phyloP scores from a whole-genome alignment of 2,113 vertebrate species.

The Glaucidium brasilianum region DNA sequence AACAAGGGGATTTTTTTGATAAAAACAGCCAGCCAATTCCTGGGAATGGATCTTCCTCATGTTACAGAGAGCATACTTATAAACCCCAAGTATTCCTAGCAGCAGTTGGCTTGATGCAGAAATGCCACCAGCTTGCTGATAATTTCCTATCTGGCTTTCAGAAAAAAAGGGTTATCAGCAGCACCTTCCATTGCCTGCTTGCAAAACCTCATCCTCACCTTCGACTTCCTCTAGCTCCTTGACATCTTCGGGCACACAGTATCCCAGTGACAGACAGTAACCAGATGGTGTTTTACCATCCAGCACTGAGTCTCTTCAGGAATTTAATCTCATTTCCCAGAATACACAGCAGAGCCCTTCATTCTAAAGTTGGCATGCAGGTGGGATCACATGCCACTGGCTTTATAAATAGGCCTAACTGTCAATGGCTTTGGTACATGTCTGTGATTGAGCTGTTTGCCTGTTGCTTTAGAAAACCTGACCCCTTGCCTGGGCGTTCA shows the following conservation, averaged over 20 bases:
- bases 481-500: background rate
- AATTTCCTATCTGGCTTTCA: background rate
- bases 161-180: background rate
- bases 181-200: background rate
- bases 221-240: background rate
- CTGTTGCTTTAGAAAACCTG: background rate
- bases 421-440: background rate
- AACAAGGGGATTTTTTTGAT: background rate
- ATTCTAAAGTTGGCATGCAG: conserved; percentile 15
- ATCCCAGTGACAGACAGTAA: conserved; percentile 37
- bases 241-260: background rate
- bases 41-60: background rate
- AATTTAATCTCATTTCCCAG: conserved; percentile 63
- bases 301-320: background rate
- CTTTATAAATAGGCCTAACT: conserved; percentile 29
- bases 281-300: conserved; percentile 7
- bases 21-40: background rate
- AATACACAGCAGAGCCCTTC: background rate
- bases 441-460: background rate
- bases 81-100: conserved; percentile 1
- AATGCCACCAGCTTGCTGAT: background rate
- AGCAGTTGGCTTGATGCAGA: background rate
- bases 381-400: background rate
- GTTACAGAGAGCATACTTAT: background rate
- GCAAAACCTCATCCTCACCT: conserved; percentile 41